phyloP scores from a whole-genome alignment of 2,797 vertebrate species.

The Lithobates sylvaticus region DNA sequence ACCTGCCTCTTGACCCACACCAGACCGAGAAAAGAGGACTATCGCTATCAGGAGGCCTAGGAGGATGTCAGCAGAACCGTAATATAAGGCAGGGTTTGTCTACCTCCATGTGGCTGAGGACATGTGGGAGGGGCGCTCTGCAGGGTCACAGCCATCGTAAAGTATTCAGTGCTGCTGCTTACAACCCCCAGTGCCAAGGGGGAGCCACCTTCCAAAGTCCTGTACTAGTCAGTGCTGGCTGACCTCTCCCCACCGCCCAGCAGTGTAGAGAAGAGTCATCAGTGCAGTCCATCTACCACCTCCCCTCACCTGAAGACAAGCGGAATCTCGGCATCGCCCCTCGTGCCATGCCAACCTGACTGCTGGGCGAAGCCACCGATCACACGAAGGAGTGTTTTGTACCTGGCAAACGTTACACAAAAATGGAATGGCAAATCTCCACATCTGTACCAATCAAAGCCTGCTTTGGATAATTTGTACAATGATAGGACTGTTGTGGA shows the following conservation, averaged over 20 bases:
- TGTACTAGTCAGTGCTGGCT: constrained; percentile 15
- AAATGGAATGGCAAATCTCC: constrained; percentile 27
- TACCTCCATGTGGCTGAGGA: background rate
- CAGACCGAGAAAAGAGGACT: background rate
- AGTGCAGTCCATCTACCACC: constrained; percentile 3
- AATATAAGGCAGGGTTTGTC: background rate
- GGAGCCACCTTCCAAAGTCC: background rate
- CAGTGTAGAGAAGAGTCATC: constrained; percentile 5
- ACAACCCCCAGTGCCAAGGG: background rate
- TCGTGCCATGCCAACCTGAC: too few relatives aligned
- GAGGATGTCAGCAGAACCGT: background rate
- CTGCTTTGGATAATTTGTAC: background rate
- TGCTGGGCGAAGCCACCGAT: too few relatives aligned
- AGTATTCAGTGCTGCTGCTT: constrained; percentile 45
- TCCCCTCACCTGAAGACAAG: background rate
- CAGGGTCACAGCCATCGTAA: constrained; percentile 25
- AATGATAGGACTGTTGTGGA: background rate
- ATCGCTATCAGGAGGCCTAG: background rate
- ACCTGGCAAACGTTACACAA: background rate
- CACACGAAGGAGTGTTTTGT: background rate
- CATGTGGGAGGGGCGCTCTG: background rate
- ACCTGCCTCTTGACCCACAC: background rate
- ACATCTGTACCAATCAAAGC: background rate
- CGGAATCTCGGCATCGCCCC: too few relatives aligned
- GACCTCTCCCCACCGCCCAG: constrained; percentile 10